Conservation (phyloP, 2,797 vertebrate species). For the Sebastes matsubarae region DNA sequence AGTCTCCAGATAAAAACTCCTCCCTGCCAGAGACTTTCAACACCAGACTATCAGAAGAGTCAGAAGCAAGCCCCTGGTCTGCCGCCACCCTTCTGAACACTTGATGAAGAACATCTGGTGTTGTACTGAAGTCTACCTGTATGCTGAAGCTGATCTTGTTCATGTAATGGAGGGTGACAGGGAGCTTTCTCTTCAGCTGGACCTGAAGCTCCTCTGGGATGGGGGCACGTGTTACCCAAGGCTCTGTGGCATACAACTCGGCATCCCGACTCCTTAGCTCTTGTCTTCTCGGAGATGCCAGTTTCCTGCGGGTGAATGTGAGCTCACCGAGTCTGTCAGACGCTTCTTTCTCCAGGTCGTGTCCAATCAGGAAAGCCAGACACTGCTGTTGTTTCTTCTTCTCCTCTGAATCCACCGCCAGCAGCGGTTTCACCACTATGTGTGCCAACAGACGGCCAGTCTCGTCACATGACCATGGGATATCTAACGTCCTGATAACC, state of each 20-base stretch:
- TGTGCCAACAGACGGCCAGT: conserved; percentile 51
- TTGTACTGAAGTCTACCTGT: conserved; percentile 36
- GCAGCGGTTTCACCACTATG: conserved; percentile 63
- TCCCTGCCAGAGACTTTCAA: conserved; percentile 83
- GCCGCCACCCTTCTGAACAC: conserved; percentile 48
- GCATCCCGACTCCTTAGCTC: conserved; percentile 73
- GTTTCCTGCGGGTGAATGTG: conserved; percentile 80
- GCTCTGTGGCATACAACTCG: conserved; percentile 77
- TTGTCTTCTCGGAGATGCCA: conserved; percentile 73
- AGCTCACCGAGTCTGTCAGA: conserved; percentile 78
- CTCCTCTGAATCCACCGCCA: conserved; percentile 53
- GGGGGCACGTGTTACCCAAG: conserved; percentile 74
- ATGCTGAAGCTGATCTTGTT: conserved; percentile 70
- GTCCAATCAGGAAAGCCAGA: conserved; percentile 77
- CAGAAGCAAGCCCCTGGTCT: conserved; percentile 35
- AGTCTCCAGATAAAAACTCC: conserved; percentile 79
- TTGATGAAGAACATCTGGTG: conserved; percentile 46
- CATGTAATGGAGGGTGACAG: conserved; percentile 70
- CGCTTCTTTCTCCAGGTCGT: conserved; percentile 72
- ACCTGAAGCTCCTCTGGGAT: conserved; percentile 64
- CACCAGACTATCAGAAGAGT: conserved; percentile 50
- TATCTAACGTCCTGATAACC: conserved; percentile 77
- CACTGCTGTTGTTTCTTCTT: conserved; percentile 49
- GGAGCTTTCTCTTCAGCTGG: conserved; percentile 55
- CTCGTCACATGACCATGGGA: conserved; percentile 72